Base-by-base conservation (phyloP, 2,797 vertebrate genomes). In the Anguilla obscura region DNA sequence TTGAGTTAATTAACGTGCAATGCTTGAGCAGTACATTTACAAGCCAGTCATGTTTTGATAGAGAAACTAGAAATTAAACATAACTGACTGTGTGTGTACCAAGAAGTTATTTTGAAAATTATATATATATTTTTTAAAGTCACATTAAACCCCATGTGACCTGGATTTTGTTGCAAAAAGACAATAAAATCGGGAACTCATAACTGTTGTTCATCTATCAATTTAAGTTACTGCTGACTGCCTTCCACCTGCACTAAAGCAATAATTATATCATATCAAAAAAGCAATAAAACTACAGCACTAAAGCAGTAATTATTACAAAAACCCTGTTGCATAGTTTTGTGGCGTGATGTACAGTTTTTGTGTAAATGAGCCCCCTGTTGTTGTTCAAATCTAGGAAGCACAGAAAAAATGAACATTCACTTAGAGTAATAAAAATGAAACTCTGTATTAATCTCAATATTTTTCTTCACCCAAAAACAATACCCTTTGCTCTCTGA, bases 351-450 rank as follows among this genome's bases (percentile, higher is more conserved):
- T 88, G 84, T 63, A 83, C 27, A 84, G 85, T 87, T 89, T 36
- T 92, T 80, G 87, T 91, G 89, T 89, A 21, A 91, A 91, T 89
- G 87, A 85, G 89, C 87, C 90, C 88, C 89, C 87, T n/a, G 84
- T 86, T 58, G 87, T 91, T 92, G 91, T 91, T 92, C 80, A 40
- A 86, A 85, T 54, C 85, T 89, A n/a, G 83, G 76, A 88, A 86
- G 76, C 91, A 50, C 90, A 86, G 40, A 89, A 89, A 89, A 90
- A 86, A 89, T 89, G 79, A 88, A 90, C 86, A 87, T 87, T 90
- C 85, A 85, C 54, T 88, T 89, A 86, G 88, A 91, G 91, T 90
- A 89, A 88, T 87, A 88, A 89, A 88, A 88, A 83, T 90, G 90
- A 89, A 89, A 91, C 91, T 90, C 21, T 21, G 69, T 33, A 9